These are phyloP conservation scores for Numida meleagris DNA, from an alignment of 2,113 vertebrate genomes.

Conservation along the genomic window DNA sequence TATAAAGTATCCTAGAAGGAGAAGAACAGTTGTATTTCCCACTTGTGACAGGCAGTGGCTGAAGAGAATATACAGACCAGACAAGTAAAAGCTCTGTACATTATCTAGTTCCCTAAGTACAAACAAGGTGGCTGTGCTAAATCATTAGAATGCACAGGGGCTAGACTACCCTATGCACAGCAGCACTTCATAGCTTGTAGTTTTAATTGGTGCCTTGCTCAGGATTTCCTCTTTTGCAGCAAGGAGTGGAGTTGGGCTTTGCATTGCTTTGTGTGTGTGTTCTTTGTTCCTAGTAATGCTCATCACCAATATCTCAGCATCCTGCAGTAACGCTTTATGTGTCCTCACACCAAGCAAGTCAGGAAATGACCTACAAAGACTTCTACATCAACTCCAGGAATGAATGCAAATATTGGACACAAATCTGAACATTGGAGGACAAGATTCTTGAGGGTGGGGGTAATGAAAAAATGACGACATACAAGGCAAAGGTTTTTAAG, in stretches of 20 bases:
- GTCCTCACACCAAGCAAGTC: neutral
- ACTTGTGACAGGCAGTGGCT: neutral
- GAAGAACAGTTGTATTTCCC: neutral
- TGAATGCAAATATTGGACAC: neutral
- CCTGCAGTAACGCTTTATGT: neutral
- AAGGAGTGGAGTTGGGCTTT: neutral
- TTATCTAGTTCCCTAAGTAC: slow-evolving; percentile 8
- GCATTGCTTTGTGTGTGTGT: neutral
- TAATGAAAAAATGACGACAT: neutral
- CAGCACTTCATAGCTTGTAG: neutral
- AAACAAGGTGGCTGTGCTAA: neutral
- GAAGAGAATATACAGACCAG: neutral
- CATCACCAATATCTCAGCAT: neutral
- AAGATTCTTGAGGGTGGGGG: neutral
- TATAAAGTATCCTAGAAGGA: neutral
- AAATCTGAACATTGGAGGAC: neutral
- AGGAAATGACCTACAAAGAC: neutral
- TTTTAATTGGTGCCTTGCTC: slow-evolving; percentile 4
- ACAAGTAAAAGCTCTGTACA: slow-evolving; percentile 9
- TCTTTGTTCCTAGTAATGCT: neutral
- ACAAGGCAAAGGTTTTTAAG: neutral
- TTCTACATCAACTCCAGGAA: neutral
- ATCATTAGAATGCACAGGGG: neutral
- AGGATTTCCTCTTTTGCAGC: neutral
- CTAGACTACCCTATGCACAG: neutral